Conservation (phyloP, 2,113 vertebrate genomes). For the Myanophis thanlyinensis region DNA sequence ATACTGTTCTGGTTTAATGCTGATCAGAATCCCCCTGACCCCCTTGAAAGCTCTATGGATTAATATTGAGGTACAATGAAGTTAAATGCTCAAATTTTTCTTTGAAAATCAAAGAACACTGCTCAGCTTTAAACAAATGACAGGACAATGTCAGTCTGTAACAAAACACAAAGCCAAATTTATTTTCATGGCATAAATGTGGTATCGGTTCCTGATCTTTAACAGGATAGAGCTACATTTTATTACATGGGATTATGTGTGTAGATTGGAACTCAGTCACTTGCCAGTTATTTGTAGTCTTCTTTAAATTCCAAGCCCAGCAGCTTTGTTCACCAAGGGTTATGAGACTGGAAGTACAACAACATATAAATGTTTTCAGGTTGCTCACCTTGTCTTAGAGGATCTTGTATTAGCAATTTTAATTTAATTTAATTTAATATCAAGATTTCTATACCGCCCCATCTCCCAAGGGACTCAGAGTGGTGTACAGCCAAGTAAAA, state of each 20-base stretch:
- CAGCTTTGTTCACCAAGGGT: background rate
- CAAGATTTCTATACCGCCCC: no score
- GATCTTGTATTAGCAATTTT: background rate
- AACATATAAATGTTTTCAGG: background rate
- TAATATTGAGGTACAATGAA: background rate
- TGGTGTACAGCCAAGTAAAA: no score
- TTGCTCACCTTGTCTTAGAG: background rate
- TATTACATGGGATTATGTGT: background rate
- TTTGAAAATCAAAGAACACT: background rate
- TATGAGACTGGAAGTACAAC: background rate
- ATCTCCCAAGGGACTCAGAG: no score
- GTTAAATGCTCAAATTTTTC: background rate
- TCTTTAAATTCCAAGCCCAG: background rate
- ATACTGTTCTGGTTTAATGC: background rate
- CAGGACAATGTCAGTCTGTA: background rate
- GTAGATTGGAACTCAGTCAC: background rate
- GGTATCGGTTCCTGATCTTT: background rate
- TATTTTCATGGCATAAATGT: background rate
- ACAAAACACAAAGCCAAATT: background rate
- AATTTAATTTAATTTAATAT: no score
- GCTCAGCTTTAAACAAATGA: background rate
- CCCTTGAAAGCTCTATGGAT: background rate
- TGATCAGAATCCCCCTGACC: background rate
- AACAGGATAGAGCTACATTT: background rate
- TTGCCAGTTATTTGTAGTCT: background rate